A percentile compares a stretch with the other conserved stretches of the same genome.
Evolutionary conservation across 2,888 invertebrate species (phyloP).

Genomic region (Acrocyrtus sp.): DNA sequence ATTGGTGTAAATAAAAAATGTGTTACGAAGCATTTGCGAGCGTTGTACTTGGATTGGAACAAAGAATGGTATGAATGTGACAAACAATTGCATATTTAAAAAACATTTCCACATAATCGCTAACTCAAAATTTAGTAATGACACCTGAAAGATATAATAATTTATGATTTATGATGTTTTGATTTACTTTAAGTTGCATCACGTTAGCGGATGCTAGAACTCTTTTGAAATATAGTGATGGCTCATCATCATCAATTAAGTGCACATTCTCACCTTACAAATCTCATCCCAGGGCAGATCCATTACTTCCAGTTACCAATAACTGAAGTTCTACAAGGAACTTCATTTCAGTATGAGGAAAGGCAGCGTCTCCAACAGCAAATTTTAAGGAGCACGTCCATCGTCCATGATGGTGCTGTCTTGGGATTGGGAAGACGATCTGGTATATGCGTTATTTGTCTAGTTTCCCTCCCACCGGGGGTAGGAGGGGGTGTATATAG

Average conservation of each 20-base stretch:
- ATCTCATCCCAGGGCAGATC: not conserved
- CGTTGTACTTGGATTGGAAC: too few relatives aligned
- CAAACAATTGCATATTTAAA: too few relatives aligned
- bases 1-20: too few relatives aligned
- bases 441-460: conserved; percentile 8
- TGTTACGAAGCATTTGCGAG: too few relatives aligned
- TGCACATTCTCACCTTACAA: not conserved
- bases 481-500: not conserved
- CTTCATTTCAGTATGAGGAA: too few relatives aligned
- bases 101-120: too few relatives aligned
- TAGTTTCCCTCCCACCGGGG: not conserved
- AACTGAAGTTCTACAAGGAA: not conserved
- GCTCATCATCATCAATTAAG: conserved; percentile 4
- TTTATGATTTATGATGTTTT: too few relatives aligned
- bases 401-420: not conserved
- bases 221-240: conserved; percentile 9
- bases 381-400: not conserved
- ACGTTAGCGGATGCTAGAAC: too few relatives aligned
- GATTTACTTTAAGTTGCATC: too few relatives aligned
- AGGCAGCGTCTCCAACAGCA: not conserved
- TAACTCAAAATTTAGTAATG: too few relatives aligned
- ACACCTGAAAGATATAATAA: too few relatives aligned
- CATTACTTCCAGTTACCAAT: not conserved
- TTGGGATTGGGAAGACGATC: not conserved
- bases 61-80: too few relatives aligned